Percentiles rank a stretch among this genome's conserved stretches.
phyloP scores from a whole-genome alignment of 2,113 vertebrate species.

The Forbesichthys papilliferus region DNA sequence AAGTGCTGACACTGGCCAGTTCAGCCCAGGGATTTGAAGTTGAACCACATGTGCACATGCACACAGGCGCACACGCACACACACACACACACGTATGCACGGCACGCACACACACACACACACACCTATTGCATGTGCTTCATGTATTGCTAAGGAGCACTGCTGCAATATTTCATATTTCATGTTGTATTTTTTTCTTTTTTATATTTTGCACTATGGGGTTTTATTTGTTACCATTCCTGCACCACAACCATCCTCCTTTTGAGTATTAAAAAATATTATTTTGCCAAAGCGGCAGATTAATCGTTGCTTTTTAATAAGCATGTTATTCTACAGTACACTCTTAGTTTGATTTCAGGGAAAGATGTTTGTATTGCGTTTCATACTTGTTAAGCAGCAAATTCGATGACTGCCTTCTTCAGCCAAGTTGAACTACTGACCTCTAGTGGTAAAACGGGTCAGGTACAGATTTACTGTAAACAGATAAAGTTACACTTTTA shows the following conservation, averaged over 20 bases:
- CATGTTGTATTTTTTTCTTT: neutral
- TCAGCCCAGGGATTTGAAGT: too few relatives aligned
- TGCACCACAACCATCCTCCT: neutral
- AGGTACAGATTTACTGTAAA: neutral
- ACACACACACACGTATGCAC: neutral
- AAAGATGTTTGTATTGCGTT: neutral
- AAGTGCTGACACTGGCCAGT: too few relatives aligned
- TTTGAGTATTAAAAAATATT: neutral
- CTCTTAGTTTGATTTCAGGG: too few relatives aligned
- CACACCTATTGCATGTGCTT: neutral
- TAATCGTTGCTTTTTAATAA: too few relatives aligned
- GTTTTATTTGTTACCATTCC: neutral
- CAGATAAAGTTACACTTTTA: too few relatives aligned
- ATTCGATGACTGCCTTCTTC: neutral
- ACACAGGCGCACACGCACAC: neutral
- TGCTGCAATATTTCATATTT: constrained; percentile 14
- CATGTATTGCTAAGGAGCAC: neutral
- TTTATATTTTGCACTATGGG: neutral
- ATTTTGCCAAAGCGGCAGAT: too few relatives aligned
- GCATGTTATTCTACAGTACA: too few relatives aligned
- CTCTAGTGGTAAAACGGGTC: neutral
- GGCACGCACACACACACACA: neutral
- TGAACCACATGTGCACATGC: too few relatives aligned
- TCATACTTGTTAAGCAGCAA: neutral
- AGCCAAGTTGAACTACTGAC: neutral